Percentiles rank a stretch among this genome's conserved stretches.
phyloP scores from a whole-genome alignment of 1,140 invertebrate species.

The Zaprionus taronus region DNA sequence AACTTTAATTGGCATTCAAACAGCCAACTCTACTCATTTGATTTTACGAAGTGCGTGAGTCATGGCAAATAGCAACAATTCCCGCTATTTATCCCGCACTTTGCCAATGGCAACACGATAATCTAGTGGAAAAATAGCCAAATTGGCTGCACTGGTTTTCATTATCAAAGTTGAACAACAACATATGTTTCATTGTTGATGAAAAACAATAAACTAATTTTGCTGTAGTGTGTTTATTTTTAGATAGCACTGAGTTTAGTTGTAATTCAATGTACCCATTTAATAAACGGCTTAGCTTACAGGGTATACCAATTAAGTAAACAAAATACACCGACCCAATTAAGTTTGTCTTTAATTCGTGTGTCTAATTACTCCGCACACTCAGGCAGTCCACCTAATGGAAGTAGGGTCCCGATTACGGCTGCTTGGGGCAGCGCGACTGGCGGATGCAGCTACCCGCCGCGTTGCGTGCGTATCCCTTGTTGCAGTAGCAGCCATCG shows the following conservation, averaged over 20 bases:
- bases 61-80: too few relatives aligned
- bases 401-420: not conserved
- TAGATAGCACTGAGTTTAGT: not conserved
- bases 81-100: too few relatives aligned
- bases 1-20: too few relatives aligned
- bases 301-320: not conserved
- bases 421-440: constrained; percentile 48
- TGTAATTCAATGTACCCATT: not conserved
- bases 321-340: constrained; percentile 2
- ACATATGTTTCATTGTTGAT: not conserved
- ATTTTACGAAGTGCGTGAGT: too few relatives aligned
- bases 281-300: not conserved
- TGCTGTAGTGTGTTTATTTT: not conserved
- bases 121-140: too few relatives aligned
- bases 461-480: constrained; percentile 83
- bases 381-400: constrained; percentile 3
- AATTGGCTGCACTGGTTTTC: too few relatives aligned
- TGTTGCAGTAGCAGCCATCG: constrained; percentile 85
- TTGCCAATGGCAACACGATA: too few relatives aligned
- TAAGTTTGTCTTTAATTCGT: not conserved
- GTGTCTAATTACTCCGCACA: not conserved
- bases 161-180: not conserved
- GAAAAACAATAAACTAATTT: not conserved
- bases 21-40: too few relatives aligned
- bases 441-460: constrained; percentile 83